Base-by-base conservation (phyloP, 1,140 invertebrate genomes). In the Camponotus pennsylvanicus region DNA sequence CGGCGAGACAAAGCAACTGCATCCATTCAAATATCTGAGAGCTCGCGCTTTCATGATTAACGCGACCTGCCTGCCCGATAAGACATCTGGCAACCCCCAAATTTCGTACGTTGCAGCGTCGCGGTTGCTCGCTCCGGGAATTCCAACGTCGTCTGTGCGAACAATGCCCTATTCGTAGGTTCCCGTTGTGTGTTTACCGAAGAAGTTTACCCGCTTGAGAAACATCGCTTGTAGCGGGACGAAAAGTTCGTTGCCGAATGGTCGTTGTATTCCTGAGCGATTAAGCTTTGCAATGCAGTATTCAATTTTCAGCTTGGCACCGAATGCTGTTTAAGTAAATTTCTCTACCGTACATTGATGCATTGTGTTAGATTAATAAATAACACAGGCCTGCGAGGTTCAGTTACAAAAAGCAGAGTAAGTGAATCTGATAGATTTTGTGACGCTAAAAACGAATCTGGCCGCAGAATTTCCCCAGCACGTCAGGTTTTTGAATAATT, bases 21-120 rank as follows among this genome's bases (percentile, higher is more conserved):
- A 89, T 89, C 87, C 32, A 78, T 89, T 89, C 71, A 73, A 89
- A 80, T 83, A 89, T 40, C 83, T 34, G 70, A 59, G 71, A 64
- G 77, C 87, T 83, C 79, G 80, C 75, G 84, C 76, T 89, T 86
- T 89, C 66, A 67, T 76, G 63, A 85, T 87, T 90, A 89, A 87
- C 75, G 61, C 70, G 69, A 80, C 76, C 70, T 77, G 67, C n/a
- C 61, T 78, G 21, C 63, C 45, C 85, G 86, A 90, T 85, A 49
- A 90, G 73, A 79, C 88, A 87, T 85, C 55, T 90, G 80, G 83
- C 88, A 79, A 71, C 79, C 69, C 66, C 32, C 37, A 42, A 90
- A 90, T 85, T 90, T 90, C 86, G 42, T 87, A 55, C 75, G 61
- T 90, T 85, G 61, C 69, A 45, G 9, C 57, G 4, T n/a, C 67